phyloP scores from a whole-genome alignment of 2,113 vertebrate genomes.

The Urocolius indicus region DNA sequence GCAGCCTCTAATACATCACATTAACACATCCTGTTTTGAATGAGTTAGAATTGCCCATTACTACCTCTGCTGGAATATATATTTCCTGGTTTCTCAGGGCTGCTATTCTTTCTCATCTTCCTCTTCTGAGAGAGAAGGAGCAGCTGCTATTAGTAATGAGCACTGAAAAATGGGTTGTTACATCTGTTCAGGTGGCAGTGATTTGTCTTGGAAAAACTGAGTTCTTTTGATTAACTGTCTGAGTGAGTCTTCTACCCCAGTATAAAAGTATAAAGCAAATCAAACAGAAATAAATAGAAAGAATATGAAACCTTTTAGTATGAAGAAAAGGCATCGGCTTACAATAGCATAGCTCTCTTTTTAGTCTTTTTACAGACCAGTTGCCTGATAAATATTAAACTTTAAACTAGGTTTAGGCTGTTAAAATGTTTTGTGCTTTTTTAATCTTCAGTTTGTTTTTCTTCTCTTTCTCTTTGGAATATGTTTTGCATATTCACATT shows the following conservation, averaged over 20 bases:
- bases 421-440: background rate
- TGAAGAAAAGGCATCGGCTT: background rate
- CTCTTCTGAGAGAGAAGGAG: background rate
- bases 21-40: background rate
- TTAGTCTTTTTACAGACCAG: background rate
- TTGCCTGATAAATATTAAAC: background rate
- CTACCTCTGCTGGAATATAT: background rate
- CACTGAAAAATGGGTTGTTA: background rate
- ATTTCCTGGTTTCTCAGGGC: background rate
- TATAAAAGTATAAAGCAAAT: background rate
- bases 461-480: background rate
- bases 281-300: background rate
- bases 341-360: background rate
- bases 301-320: background rate
- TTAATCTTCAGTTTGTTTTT: background rate
- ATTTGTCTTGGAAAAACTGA: background rate
- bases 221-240: background rate
- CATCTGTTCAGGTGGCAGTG: background rate
- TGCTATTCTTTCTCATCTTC: background rate
- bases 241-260: background rate
- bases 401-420: background rate
- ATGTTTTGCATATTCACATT: background rate
- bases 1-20: background rate
- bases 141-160: background rate
- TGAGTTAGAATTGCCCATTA: background rate